Base-by-base conservation (phyloP, 2,888 invertebrate genomes). In the Drosophila neutralis region DNA sequence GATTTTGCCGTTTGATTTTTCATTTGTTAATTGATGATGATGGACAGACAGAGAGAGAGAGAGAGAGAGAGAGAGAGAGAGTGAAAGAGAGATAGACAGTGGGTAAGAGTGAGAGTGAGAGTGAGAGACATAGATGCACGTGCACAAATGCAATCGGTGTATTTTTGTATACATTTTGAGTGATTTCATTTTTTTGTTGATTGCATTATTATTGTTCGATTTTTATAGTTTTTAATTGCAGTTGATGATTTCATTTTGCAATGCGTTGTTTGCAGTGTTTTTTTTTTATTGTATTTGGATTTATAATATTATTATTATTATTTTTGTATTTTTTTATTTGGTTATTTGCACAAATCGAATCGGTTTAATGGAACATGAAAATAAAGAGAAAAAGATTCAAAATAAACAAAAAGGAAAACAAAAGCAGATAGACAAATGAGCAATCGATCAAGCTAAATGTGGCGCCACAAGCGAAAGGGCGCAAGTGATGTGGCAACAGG, bases 311-410 rank as follows among this genome's bases (percentile, higher is more conserved):
- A 62, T 62, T 51, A 53, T 60, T 68, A 49, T 63, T 63, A 54
- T 61, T 71, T 73, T 66, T 72, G 65, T 82, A 24, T 29, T 6
- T 82, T 33, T 71, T 67, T 78, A 73, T 75, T 69, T 69, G 63
- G 80, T 83, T 86, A 78, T 79, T 86, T 82, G 89, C 82, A 86
- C 87, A 90, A 83, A 87, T 83, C 87, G 89, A 87, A 91, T 91
- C 91, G 86, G 89, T 86, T 89, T 91, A 91, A 90, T 90, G 90
- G 84, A 90, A 92, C 91, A 92, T 90, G 88, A 84, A 91, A 89
- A 88, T 88, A 91, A 90, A 91, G 85, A 92, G 89, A 91, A 90
- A 90, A 89, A 84, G 81, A 87, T 84, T 84, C 80, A 89, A 89
- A 85, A 86, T 88, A 90, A 87, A 86, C 88, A 90, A 90, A 90